Evolutionary conservation across 2,797 vertebrate genomes (phyloP).

Genomic region (Sebastes elongatus): DNA sequence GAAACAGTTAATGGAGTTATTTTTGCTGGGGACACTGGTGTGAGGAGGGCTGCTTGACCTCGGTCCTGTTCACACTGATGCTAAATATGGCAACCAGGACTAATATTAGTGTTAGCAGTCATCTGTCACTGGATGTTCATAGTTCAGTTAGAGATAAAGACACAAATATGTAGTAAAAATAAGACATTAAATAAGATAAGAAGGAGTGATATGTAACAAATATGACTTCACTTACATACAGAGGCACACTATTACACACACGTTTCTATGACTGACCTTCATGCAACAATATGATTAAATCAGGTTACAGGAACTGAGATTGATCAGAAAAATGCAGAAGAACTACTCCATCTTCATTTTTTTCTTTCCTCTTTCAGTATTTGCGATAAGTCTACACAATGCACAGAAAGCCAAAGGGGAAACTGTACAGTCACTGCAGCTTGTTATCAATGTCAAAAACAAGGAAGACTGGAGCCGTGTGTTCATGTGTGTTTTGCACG

Average conservation of each 20-base stretch:
- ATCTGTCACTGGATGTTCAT: conserved; percentile 3
- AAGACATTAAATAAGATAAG: not conserved
- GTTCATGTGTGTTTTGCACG: not conserved
- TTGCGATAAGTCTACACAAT: not conserved
- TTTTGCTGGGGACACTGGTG: conserved; percentile 52
- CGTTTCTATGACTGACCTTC: not conserved
- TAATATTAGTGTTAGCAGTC: conserved; percentile 44
- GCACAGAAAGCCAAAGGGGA: not conserved
- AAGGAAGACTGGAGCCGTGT: not conserved
- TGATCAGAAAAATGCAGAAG: not conserved
- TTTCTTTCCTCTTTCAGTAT: not conserved
- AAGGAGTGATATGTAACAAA: not conserved
- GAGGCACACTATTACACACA: not conserved
- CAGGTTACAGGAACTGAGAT: not conserved
- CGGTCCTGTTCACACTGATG: conserved; percentile 55
- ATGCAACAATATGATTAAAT: not conserved
- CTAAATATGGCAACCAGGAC: conserved; percentile 42
- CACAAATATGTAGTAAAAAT: not conserved
- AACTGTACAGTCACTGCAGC: not conserved
- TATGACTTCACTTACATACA: not conserved
- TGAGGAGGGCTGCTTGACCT: conserved; percentile 60
- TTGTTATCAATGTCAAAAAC: conserved; percentile 12
- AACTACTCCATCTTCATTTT: not conserved
- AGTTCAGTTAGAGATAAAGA: not conserved
- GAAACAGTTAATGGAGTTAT: conserved; percentile 70